These are phyloP conservation scores for Elymnias hypermnestra DNA, from an alignment of 1,140 invertebrate genomes.

Conservation along the genomic window DNA sequence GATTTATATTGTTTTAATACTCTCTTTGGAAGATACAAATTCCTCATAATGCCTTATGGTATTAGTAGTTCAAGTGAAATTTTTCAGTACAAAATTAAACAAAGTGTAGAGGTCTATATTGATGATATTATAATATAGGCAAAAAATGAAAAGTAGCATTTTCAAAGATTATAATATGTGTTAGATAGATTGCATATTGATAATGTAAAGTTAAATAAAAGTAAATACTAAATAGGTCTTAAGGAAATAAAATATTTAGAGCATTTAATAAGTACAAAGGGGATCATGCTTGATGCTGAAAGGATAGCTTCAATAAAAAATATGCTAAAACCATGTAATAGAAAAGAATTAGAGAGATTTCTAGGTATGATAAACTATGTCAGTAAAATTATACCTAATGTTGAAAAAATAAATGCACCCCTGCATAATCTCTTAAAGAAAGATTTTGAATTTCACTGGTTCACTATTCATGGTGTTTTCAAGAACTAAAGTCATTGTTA, in stretches of 20 bases:
- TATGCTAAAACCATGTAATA: conserved; percentile 9
- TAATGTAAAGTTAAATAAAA: conserved; percentile 19
- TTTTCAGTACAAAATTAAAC: no score
- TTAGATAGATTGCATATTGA: no score
- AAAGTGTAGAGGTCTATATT: no score
- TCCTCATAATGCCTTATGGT: no score
- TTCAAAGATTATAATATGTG: no score
- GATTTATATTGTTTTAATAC: no score
- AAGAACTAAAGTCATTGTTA: no score
- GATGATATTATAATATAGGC: no score
- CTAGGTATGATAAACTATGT: conserved; percentile 17
- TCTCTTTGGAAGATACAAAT: no score
- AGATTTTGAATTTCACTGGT: conserved; percentile 6
- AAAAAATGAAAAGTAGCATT: no score
- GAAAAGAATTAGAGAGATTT: conserved; percentile 11
- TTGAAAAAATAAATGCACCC: neutral
- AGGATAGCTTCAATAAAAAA: conserved; percentile 11
- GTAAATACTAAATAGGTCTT: conserved; percentile 13
- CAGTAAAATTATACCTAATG: conserved; percentile 11
- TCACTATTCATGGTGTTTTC: conserved; percentile 6
- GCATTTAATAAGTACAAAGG: conserved; percentile 9
- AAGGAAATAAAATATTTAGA: conserved; percentile 14
- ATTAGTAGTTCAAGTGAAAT: no score
- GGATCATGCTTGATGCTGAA: conserved; percentile 5
- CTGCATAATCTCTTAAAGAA: conserved; percentile 10